These are phyloP conservation scores for Phrynocephalus forsythii DNA, from an alignment of 2,797 vertebrate species.

Conservation along the genomic window DNA sequence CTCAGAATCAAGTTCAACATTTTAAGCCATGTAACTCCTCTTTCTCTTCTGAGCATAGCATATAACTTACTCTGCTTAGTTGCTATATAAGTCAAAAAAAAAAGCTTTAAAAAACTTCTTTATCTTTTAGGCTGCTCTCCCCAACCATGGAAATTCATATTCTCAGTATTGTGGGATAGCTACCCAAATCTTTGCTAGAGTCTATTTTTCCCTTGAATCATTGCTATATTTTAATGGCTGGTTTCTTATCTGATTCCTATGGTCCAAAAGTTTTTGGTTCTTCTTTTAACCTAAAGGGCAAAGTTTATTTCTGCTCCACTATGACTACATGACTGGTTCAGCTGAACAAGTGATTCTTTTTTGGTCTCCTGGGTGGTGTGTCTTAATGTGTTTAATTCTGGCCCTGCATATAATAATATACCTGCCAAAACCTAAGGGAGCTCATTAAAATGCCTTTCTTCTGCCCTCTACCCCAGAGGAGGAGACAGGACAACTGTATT, in stretches of 20 bases:
- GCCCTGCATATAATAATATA: constrained; percentile 43
- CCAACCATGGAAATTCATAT: neutral
- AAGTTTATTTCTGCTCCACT: neutral
- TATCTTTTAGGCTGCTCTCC: neutral
- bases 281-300: neutral
- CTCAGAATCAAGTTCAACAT: too few species aligned
- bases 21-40: neutral
- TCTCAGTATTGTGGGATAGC: neutral
- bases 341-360: constrained; percentile 44
- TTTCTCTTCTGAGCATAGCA: neutral
- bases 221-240: neutral
- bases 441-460: constrained; percentile 57
- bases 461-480: constrained; percentile 48
- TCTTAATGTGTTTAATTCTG: constrained; percentile 47
- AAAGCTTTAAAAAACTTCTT: neutral
- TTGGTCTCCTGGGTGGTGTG: constrained; percentile 19
- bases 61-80: neutral
- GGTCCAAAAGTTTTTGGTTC: neutral
- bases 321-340: constrained; percentile 25
- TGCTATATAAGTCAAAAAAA: neutral
- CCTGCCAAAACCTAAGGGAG: constrained; percentile 43
- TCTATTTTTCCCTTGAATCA: neutral
- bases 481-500: constrained; percentile 47
- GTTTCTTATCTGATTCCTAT: neutral
- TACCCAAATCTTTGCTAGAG: neutral